Conservation (phyloP, 1,140 invertebrate species). For the Saccostrea echinata region DNA sequence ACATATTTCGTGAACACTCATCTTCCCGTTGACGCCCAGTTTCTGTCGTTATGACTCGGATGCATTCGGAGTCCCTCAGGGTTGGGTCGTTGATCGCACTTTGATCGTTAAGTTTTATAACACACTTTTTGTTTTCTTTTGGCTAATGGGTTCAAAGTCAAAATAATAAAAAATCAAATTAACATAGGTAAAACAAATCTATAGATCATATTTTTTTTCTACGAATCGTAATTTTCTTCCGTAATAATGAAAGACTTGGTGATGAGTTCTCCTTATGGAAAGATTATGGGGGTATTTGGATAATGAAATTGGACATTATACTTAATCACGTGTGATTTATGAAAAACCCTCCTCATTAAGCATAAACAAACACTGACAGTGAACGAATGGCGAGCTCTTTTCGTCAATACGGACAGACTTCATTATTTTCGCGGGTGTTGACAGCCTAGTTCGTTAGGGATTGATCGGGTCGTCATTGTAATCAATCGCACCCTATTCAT, state of each 20-base stretch:
- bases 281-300: neutral
- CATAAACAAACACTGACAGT: neutral
- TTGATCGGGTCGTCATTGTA: neutral
- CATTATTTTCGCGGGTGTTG: conserved; percentile 5
- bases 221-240: no score
- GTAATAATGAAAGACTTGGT: no score
- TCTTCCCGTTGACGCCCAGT: neutral
- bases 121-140: no score
- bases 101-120: neutral
- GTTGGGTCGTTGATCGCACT: conserved; percentile 2
- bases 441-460: neutral
- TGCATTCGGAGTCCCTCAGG: neutral
- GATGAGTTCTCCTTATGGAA: no score
- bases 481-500: conserved; percentile 17
- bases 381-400: neutral
- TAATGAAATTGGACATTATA: neutral
- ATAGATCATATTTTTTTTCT: no score
- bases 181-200: no score
- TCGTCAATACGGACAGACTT: conserved; percentile 1
- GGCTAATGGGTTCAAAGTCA: no score
- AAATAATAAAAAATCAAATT: no score
- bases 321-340: neutral
- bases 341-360: neutral
- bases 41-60: neutral
- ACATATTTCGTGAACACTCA: neutral